Evolutionary conservation across 2,888 invertebrate species (phyloP), one percentile per base, ranked within the genome.

Genomic region (Hirtodrosophila histrioides): DNA sequence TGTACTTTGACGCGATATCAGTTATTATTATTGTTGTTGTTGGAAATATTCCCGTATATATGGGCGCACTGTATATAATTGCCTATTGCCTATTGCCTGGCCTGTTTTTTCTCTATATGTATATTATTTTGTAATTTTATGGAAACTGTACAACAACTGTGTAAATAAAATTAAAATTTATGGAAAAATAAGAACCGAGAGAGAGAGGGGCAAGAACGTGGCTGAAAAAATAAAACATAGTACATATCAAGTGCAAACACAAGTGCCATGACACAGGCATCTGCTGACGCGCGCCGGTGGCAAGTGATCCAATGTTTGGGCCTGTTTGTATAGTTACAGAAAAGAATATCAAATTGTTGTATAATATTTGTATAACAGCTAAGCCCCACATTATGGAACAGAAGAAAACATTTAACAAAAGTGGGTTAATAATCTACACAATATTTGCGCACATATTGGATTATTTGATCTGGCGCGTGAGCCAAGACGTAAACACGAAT

Each of bases 1-100:
- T 75, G 80, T 78, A 77, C 78, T 84, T 80, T 83, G 86, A 83
- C 71, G 80, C 86, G 78, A 80, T 82, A 86, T 81, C 86, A 86
- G 80, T 76, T 75, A 65, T 72, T 69, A 37, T 41, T 62, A 49
- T 76, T 62, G 49, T 58, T 36, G 37, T 41, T 51, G 29, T 24
- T 66, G 63, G 55, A 57, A 54, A 51, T 69, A 62, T 75, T 75
- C 64, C 65, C 56, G 60, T 60, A 69, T 54, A 53, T 44, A 64
- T 69, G 39, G 37, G 36, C 11, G 39, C 43, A 41, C 56, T 45
- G 69, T 66, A 50, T 78, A 73, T 82, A 81, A 86, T 81, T 86
- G 69, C 67, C 17, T 17, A 17, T 17, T 17, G 17, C 17, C 17
- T 41, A 44, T 51, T 56, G 40, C 33, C 43, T 65, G 66, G 70